phyloP scores from a whole-genome alignment of 1,140 invertebrate species.

The Drosophila neocordata region DNA sequence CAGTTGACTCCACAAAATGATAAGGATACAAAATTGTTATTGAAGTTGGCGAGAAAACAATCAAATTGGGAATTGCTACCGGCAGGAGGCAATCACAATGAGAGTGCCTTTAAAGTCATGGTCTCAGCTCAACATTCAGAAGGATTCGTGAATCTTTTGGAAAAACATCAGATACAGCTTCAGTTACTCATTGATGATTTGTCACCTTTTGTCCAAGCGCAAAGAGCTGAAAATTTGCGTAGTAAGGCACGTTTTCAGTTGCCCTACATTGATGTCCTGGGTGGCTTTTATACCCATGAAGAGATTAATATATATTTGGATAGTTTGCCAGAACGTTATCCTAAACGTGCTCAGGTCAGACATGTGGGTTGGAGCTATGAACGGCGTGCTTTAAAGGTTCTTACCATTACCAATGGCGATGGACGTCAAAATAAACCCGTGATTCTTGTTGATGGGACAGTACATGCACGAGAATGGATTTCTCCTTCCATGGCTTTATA shows the following conservation, averaged over 20 bases:
- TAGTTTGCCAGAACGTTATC: constrained; percentile 82
- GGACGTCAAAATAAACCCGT: constrained; percentile 82
- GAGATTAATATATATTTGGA: constrained; percentile 84
- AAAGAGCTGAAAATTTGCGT: constrained; percentile 45
- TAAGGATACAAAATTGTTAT: constrained; percentile 20
- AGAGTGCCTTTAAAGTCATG: constrained; percentile 55
- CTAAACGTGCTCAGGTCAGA: constrained; percentile 82
- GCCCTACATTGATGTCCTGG: constrained; percentile 55
- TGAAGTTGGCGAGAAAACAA: constrained; percentile 16
- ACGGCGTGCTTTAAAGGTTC: constrained; percentile 83
- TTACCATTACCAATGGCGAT: constrained; percentile 83
- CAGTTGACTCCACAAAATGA: constrained; percentile 27
- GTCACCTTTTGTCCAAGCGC: constrained; percentile 26
- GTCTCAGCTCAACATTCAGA: constrained; percentile 65
- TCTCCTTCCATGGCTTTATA: constrained; percentile 86
- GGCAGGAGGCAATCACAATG: constrained; percentile 15
- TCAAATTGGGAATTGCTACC: constrained; percentile 48
- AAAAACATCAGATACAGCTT: constrained; percentile 41
- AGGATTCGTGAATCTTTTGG: constrained; percentile 52
- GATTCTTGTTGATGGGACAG: constrained; percentile 85
- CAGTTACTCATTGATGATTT: constrained; percentile 77
- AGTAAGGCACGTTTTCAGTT: constrained; percentile 27
- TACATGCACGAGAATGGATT: constrained; percentile 89
- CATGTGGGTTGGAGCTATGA: constrained; percentile 83
- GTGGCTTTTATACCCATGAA: constrained; percentile 58